Conservation (phyloP, 1,140 invertebrate species). For the Musca vetustissima region DNA sequence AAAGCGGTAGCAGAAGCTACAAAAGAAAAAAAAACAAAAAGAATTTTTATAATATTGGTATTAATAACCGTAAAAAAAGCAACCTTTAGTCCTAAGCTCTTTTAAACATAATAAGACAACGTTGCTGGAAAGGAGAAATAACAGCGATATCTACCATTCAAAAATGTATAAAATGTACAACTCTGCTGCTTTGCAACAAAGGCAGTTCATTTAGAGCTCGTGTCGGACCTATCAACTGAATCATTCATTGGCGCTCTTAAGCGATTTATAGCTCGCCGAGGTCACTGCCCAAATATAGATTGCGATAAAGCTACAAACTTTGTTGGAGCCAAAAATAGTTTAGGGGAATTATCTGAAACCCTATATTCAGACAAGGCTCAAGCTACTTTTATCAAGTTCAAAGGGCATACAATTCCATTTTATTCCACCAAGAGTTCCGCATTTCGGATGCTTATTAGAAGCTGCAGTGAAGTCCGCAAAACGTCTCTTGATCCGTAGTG, state of each 20-base stretch:
- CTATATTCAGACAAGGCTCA: too few relatives aligned
- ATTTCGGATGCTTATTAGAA: not conserved
- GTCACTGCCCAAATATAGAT: constrained; percentile 30
- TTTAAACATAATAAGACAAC: not conserved
- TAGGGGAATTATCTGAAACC: too few relatives aligned
- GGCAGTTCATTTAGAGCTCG: constrained; percentile 40
- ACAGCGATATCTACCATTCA: constrained; percentile 7
- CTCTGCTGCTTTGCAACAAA: constrained; percentile 38
- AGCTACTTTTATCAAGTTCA: not conserved
- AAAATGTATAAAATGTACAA: not conserved
- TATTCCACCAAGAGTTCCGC: constrained; percentile 20
- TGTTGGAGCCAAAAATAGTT: constrained; percentile 23
- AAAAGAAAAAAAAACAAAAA: too few relatives aligned
- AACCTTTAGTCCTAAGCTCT: too few relatives aligned
- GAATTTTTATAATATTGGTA: too few relatives aligned
- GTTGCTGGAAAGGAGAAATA: not conserved
- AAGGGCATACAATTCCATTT: constrained; percentile 30
- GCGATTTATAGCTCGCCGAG: constrained; percentile 31
- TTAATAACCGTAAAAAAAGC: too few relatives aligned
- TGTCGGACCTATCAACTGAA: constrained; percentile 30
- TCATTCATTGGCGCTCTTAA: constrained; percentile 31
- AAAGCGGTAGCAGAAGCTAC: too few relatives aligned
- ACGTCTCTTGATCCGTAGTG: not conserved
- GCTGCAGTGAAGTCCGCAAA: constrained; percentile 34
- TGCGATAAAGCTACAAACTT: constrained; percentile 47